Conservation (phyloP, 2,888 invertebrate species). For the Pammene fasciana region DNA sequence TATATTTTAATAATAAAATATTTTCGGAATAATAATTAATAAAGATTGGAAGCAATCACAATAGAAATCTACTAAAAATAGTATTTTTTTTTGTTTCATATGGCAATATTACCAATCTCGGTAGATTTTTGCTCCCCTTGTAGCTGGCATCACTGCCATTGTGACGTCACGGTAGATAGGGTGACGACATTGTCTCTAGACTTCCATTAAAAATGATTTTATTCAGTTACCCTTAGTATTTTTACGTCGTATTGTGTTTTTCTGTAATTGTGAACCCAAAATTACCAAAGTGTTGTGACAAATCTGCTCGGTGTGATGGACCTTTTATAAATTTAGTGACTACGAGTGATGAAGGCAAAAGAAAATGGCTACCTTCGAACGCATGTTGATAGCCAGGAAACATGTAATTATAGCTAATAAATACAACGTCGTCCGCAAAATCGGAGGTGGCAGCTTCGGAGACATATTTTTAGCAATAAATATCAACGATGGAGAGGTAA, state of each 20-base stretch:
- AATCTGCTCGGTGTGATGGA: conserved; percentile 70
- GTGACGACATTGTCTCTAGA: conserved; percentile 73
- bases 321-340: conserved; percentile 70
- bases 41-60: no score
- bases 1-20: no score
- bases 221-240: conserved; percentile 68
- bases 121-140: conserved; percentile 42
- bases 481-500: conserved; percentile 94
- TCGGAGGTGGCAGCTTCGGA: conserved; percentile 99
- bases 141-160: conserved; percentile 70
- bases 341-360: conserved; percentile 77
- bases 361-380: conserved; percentile 80
- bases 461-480: conserved; percentile 99
- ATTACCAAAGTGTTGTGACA: conserved; percentile 68
- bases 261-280: conserved; percentile 60
- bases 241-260: conserved; percentile 66
- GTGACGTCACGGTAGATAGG: conserved; percentile 77
- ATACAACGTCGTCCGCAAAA: conserved; percentile 97
- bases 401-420: conserved; percentile 88
- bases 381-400: conserved; percentile 75
- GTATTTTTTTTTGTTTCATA: conserved; percentile 11
- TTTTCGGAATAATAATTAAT: no score
- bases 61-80: background rate
- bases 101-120: conserved; percentile 47
- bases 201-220: conserved; percentile 72